phyloP scores from a whole-genome alignment of 2,888 invertebrate species.

The Agrotis puta region DNA sequence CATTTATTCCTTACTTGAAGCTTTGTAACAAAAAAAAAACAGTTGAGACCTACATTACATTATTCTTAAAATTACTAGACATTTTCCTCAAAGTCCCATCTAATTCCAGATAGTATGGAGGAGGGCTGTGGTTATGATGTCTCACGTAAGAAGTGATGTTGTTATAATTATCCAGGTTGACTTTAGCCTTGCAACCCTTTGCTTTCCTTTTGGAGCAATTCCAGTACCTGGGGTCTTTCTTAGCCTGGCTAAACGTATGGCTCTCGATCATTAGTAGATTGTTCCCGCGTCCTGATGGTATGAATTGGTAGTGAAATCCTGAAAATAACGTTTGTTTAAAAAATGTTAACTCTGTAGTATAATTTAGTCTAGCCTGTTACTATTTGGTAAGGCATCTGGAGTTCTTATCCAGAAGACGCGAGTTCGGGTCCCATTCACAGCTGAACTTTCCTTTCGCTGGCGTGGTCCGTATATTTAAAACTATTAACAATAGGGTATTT shows the following conservation, averaged over 20 bases:
- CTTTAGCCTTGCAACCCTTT: conserved; percentile 65
- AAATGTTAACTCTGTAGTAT: neutral
- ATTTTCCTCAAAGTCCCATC: conserved; percentile 42
- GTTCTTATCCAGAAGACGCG: too few relatives aligned
- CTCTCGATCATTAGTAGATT: conserved; percentile 62
- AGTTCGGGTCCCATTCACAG: too few relatives aligned
- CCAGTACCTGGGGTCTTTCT: conserved; percentile 68
- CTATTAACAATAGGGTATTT: too few relatives aligned
- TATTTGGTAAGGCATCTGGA: too few relatives aligned
- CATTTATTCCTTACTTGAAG: too few relatives aligned
- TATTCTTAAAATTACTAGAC: neutral
- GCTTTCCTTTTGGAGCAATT: conserved; percentile 66
- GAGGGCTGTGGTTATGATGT: conserved; percentile 68
- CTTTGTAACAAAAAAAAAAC: too few relatives aligned
- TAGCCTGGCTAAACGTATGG: conserved; percentile 64
- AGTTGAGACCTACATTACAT: too few relatives aligned
- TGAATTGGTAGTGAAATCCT: conserved; percentile 64
- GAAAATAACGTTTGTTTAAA: conserved; percentile 48
- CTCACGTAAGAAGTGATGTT: conserved; percentile 53
- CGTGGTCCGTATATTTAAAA: too few relatives aligned
- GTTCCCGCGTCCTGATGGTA: conserved; percentile 70
- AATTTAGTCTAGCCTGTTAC: too few relatives aligned
- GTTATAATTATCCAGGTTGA: conserved; percentile 59
- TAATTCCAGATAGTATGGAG: conserved; percentile 44
- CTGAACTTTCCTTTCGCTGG: too few relatives aligned